Conservation (phyloP, 2,888 invertebrate species). For the Microctonus hyperodae region DNA sequence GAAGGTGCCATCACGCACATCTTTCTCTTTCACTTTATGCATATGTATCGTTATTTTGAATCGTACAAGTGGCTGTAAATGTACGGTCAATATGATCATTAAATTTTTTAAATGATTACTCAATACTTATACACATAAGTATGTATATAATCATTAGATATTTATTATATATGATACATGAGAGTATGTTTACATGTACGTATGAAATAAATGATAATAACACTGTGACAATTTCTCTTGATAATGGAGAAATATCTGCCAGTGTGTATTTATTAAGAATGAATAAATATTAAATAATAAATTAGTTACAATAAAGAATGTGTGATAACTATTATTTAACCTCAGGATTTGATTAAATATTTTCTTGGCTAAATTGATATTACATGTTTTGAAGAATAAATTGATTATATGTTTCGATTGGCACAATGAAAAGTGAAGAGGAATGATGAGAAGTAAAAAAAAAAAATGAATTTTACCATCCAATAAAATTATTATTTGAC, state of each 20-base stretch:
- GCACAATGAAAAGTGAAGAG: neutral
- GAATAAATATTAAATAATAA: neutral
- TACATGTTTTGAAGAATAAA: neutral
- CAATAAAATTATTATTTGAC: neutral
- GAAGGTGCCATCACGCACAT: constrained; percentile 14
- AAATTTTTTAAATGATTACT: neutral
- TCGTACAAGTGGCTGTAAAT: neutral
- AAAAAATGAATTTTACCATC: neutral
- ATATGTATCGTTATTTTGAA: neutral
- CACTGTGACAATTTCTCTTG: neutral
- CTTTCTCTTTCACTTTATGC: neutral
- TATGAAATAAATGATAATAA: neutral
- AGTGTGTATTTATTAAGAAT: neutral
- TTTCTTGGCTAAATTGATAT: neutral
- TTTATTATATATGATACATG: too few relatives aligned
- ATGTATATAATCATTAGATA: too few relatives aligned
- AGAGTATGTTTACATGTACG: neutral
- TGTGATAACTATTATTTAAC: neutral
- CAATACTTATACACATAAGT: neutral
- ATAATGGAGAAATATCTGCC: constrained; percentile 1
- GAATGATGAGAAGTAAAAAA: too few relatives aligned
- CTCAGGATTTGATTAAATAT: neutral
- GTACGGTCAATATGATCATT: neutral
- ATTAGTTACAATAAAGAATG: too few relatives aligned
- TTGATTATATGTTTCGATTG: neutral